Percentiles rank a stretch among this genome's conserved stretches.
phyloP scores from a whole-genome alignment of 2,113 vertebrate genomes.

The Notarius quadriscutis region DNA sequence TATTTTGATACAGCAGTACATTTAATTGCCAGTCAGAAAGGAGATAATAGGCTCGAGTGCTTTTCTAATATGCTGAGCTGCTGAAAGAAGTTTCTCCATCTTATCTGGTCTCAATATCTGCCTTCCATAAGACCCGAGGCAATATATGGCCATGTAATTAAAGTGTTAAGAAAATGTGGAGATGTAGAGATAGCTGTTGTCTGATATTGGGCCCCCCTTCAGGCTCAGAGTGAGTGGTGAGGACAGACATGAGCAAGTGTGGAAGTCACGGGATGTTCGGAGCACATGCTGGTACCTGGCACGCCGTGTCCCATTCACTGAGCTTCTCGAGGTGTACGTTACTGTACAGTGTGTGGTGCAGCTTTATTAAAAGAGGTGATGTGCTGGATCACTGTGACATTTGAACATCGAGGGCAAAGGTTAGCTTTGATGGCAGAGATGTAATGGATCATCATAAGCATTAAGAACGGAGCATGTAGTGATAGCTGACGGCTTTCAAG shows the following conservation, averaged over 20 bases:
- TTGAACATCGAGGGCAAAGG: conserved; percentile 25
- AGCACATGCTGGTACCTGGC: conserved; percentile 54
- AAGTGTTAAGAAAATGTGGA: conserved; percentile 73
- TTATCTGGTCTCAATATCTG: conserved; percentile 79
- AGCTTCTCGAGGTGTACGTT: conserved; percentile 26
- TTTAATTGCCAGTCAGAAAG: conserved; percentile 71
- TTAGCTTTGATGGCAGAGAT: conserved; percentile 21
- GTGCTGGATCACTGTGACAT: conserved; percentile 22
- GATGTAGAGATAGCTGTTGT: conserved; percentile 74
- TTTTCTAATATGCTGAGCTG: conserved; percentile 73
- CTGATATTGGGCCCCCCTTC: conserved; percentile 59
- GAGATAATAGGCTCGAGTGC: conserved; percentile 71
- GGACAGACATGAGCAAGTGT: conserved; percentile 71
- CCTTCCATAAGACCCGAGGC: conserved; percentile 71
- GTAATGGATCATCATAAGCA: conserved; percentile 1
- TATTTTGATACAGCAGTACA: conserved; percentile 70
- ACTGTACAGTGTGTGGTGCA: conserved; percentile 9
- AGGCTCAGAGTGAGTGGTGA: conserved; percentile 76
- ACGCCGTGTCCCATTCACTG: conserved; percentile 50
- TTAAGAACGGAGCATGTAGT: background rate
- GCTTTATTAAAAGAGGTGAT: conserved; percentile 34
- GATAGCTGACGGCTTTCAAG: background rate
- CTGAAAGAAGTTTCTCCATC: conserved; percentile 79
- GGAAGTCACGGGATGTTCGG: conserved; percentile 65
- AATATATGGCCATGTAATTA: conserved; percentile 78